A percentile compares a stretch with the other conserved stretches of the same genome.
Evolutionary conservation across 1,140 invertebrate species (phyloP).

Genomic region (Diuraphis noxia): DNA sequence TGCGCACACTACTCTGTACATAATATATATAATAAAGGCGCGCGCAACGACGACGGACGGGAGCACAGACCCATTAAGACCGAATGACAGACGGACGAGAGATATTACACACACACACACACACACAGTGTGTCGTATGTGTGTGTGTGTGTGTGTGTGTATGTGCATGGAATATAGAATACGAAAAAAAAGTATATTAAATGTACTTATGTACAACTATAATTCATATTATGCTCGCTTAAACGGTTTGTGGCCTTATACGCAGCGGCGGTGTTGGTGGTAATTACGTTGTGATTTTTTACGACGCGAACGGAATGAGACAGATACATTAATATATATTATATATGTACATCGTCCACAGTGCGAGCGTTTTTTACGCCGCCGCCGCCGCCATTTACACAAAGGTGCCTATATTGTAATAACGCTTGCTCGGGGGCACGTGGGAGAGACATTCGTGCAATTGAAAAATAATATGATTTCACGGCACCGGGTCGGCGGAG

Average conservation of each 20-base stretch:
- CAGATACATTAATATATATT: no score
- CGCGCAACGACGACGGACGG: conserved; percentile 7
- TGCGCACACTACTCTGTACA: background rate
- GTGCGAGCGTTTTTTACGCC: background rate
- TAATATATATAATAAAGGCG: background rate
- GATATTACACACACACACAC: background rate
- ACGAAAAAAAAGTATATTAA: conserved; percentile 7
- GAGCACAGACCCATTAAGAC: conserved; percentile 3
- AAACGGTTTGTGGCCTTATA: conserved; percentile 25
- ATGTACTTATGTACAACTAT: conserved; percentile 8
- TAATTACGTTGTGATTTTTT: conserved; percentile 42
- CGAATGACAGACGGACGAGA: conserved; percentile 28
- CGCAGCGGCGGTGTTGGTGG: background rate
- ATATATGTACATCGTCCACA: no score
- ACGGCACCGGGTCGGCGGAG: background rate
- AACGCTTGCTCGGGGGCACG: background rate
- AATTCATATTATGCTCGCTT: background rate
- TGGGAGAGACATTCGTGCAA: conserved; percentile 24
- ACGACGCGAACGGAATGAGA: background rate
- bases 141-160: background rate
- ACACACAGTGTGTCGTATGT: background rate
- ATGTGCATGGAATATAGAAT: background rate
- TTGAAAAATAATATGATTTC: conserved; percentile 40
- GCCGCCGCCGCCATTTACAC: background rate
- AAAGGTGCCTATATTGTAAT: conserved; percentile 14